Evolutionary conservation across 2,113 vertebrate genomes (phyloP).

Genomic region (Trogon melanurus): DNA sequence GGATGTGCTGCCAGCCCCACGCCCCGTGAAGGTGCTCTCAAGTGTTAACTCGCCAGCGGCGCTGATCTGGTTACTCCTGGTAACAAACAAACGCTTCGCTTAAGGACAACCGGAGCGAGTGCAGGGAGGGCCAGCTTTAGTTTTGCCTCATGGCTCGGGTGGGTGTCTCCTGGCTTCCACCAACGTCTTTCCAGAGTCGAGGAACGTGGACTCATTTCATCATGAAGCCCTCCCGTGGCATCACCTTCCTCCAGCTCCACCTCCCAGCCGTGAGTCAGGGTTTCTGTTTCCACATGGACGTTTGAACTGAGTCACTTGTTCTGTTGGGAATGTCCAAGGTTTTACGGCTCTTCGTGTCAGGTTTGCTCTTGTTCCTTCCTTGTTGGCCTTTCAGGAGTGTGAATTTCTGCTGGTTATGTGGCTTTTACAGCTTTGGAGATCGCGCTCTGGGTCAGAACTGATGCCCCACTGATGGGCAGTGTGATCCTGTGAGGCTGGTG

Average conservation of each 20-base stretch:
- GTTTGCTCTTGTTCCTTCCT: not conserved
- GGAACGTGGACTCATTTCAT: not conserved
- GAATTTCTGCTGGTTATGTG: not conserved
- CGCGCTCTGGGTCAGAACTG: not conserved
- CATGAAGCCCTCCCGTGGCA: not conserved
- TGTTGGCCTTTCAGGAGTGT: not conserved
- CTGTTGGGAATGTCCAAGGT: not conserved
- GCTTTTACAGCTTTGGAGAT: not conserved
- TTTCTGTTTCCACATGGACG: not conserved
- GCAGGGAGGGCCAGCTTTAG: not conserved
- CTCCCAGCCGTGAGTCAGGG: not conserved
- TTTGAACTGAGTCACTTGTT: slow-evolving; percentile 2
- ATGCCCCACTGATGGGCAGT: not conserved
- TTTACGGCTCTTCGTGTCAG: not conserved
- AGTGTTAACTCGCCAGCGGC: not conserved
- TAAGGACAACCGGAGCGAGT: not conserved
- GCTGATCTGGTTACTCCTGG: not conserved
- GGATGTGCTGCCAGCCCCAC: slow-evolving; percentile 32
- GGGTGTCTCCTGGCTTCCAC: not conserved
- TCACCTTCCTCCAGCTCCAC: not conserved
- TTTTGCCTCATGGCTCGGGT: not conserved
- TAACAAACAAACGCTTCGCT: not conserved
- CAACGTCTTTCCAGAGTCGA: not conserved
- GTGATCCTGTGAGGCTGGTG: not conserved
- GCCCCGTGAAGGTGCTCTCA: not conserved